Evolutionary conservation across 1,140 invertebrate genomes (phyloP).

Genomic region (Bombus turneri): DNA sequence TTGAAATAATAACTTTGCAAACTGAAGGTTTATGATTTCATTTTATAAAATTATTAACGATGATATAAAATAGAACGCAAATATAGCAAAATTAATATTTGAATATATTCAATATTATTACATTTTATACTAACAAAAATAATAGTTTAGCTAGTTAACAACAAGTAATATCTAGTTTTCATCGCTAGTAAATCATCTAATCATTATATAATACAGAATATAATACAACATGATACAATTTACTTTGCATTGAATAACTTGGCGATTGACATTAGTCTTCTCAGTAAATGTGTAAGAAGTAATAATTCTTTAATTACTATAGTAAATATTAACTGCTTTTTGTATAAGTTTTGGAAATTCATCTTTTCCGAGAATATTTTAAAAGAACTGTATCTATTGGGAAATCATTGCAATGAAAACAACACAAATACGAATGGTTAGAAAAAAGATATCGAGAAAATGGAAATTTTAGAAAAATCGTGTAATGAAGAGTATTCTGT

Average conservation of each 20-base stretch:
- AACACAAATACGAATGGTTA: slow-evolving; percentile 12
- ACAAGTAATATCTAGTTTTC: slow-evolving; percentile 60
- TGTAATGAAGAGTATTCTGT: slow-evolving; percentile 37
- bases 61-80: slow-evolving; percentile 9
- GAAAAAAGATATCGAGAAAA: slow-evolving; percentile 5
- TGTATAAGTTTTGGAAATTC: slow-evolving; percentile 9
- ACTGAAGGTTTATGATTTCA: not conserved
- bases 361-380: not conserved
- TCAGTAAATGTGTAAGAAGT: slow-evolving; percentile 44
- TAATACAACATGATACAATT: slow-evolving; percentile 72
- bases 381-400: not conserved
- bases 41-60: slow-evolving; percentile 16
- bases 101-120: slow-evolving; percentile 4
- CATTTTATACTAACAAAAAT: slow-evolving; percentile 29
- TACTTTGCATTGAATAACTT: slow-evolving; percentile 62
- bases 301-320: slow-evolving; percentile 44
- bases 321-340: slow-evolving; percentile 43
- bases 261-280: slow-evolving; percentile 43
- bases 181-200: slow-evolving; percentile 52
- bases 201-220: slow-evolving; percentile 69
- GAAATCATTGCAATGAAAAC: not conserved
- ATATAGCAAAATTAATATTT: slow-evolving; percentile 41
- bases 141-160: slow-evolving; percentile 57
- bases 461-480: slow-evolving; percentile 28
- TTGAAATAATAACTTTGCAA: not conserved